Percentiles rank a stretch among this genome's conserved stretches.
These are phyloP conservation scores for Furcifer pardalis DNA, from an alignment of 2,797 vertebrate species.

Conservation along the genomic window DNA sequence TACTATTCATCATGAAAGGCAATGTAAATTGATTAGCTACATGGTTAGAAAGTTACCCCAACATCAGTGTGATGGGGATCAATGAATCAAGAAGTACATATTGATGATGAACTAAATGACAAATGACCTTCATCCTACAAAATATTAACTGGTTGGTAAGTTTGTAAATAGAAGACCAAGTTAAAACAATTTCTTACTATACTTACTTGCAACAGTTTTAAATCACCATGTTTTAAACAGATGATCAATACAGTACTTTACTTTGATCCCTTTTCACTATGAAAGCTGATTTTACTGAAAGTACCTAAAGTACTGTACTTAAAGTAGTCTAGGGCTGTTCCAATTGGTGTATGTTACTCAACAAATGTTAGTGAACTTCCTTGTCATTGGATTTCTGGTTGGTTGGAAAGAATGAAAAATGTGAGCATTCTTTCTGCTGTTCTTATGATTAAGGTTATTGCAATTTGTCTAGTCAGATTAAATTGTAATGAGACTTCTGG, in stretches of 20 bases:
- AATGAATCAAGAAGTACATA: background rate
- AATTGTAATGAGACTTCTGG: background rate
- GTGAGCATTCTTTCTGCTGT: background rate
- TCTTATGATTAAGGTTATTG: background rate
- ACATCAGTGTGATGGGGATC: background rate
- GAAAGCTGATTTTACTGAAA: background rate
- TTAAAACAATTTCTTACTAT: background rate
- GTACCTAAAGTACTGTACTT: background rate
- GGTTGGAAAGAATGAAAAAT: background rate
- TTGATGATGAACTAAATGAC: background rate
- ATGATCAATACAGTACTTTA: background rate
- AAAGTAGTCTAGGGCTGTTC: too few relatives aligned
- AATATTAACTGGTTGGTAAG: slow-evolving; percentile 8
- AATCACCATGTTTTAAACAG: background rate
- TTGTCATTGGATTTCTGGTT: background rate
- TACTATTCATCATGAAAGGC: background rate
- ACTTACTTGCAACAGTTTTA: background rate
- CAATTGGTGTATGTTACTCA: background rate
- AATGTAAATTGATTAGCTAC: slow-evolving; percentile 3
- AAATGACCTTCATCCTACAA: background rate
- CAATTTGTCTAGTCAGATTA: background rate
- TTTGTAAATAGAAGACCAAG: background rate
- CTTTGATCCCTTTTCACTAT: background rate
- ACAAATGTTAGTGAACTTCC: background rate
- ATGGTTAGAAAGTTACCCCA: background rate